A percentile compares a stretch with the other conserved stretches of the same genome.
phyloP scores from a whole-genome alignment of 2,113 vertebrate species.

The Nesoenas mayeri region DNA sequence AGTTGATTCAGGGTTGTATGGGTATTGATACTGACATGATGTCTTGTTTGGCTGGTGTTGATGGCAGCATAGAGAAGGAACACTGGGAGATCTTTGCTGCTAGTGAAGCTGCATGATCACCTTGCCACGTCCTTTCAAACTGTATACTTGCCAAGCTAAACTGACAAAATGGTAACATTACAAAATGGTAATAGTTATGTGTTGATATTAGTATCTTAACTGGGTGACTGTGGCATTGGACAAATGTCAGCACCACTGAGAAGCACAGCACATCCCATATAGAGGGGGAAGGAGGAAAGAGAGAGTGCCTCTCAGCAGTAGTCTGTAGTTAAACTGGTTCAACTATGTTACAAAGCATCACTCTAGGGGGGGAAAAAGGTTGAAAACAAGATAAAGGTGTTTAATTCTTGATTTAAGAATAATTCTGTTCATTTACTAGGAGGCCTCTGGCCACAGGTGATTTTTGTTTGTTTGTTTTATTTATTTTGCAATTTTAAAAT shows the following conservation, averaged over 20 bases:
- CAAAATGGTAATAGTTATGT: background rate
- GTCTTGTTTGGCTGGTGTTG: background rate
- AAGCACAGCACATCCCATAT: background rate
- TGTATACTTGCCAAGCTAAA: background rate
- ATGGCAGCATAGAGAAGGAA: background rate
- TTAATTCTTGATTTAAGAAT: background rate
- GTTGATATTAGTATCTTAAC: background rate
- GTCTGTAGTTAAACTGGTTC: background rate
- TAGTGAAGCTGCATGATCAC: background rate
- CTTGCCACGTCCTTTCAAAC: background rate
- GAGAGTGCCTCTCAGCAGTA: background rate
- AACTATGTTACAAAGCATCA: background rate
- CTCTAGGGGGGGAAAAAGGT: background rate
- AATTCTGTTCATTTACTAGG: background rate
- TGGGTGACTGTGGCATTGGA: background rate
- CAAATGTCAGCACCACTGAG: background rate
- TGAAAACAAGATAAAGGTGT: background rate
- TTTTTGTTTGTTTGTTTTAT: background rate
- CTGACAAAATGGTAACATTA: background rate
- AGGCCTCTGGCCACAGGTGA: background rate
- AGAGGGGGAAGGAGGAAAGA: background rate
- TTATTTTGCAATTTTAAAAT: background rate
- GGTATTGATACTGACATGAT: fast-evolving
- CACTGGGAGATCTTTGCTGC: background rate
- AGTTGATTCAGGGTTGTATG: background rate